Evolutionary conservation across 2,113 vertebrate genomes (phyloP).

Genomic region (Delphinus delphis): DNA sequence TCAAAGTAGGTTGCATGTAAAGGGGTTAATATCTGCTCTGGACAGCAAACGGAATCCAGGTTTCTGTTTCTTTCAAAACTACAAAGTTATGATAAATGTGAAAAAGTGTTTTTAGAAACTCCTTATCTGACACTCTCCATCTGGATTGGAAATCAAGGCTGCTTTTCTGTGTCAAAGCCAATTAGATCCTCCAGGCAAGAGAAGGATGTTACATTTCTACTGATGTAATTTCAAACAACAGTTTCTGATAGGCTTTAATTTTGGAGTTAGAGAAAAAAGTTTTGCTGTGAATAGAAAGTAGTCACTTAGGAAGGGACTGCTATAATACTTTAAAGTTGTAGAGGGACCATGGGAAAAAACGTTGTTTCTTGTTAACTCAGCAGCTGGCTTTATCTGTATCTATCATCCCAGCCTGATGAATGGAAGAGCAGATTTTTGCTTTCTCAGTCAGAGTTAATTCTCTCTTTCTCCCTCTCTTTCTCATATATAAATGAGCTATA

Average conservation of each 20-base stretch:
- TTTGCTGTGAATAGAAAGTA: neutral
- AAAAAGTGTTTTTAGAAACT: neutral
- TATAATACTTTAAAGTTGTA: neutral
- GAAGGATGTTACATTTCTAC: neutral
- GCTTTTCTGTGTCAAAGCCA: neutral
- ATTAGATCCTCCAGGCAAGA: neutral
- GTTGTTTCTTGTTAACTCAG: neutral
- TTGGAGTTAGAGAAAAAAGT: neutral
- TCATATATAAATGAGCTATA: neutral
- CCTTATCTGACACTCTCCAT: neutral
- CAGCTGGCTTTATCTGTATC: neutral
- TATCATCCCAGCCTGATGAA: neutral
- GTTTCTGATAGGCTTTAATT: neutral
- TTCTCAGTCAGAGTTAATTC: neutral
- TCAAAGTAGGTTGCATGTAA: neutral
- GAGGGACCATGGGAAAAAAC: neutral
- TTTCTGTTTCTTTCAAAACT: conserved; percentile 1
- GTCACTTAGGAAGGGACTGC: neutral
- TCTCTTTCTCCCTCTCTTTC: neutral
- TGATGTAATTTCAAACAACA: conserved; percentile 27
- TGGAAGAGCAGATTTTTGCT: neutral
- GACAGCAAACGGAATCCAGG: neutral
- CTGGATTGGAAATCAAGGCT: neutral
- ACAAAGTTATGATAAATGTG: neutral
- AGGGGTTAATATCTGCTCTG: neutral